A percentile compares a stretch with the other conserved stretches of the same genome.
Evolutionary conservation across 2,797 vertebrate species (phyloP).

Genomic region (Discoglossus pictus): DNA sequence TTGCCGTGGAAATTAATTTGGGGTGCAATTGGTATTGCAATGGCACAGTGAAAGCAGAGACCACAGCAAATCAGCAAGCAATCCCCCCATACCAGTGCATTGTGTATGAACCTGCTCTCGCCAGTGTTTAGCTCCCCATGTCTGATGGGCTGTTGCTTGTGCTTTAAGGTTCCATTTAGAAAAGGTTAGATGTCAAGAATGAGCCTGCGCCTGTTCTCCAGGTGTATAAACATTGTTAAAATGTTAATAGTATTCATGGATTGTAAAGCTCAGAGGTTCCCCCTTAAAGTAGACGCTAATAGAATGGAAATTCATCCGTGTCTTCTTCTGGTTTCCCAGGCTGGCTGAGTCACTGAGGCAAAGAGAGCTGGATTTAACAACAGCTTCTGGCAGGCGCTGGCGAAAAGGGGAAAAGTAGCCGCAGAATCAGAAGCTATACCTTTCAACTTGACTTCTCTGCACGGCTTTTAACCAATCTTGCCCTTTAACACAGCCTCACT

Average conservation of each 20-base stretch:
- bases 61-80: slow-evolving; percentile 1
- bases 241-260: slow-evolving; percentile 53
- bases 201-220: slow-evolving; percentile 47
- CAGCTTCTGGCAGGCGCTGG: slow-evolving; percentile 43
- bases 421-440: slow-evolving; percentile 30
- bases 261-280: slow-evolving; percentile 52
- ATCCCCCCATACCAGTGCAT: slow-evolving; percentile 19
- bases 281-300: slow-evolving; percentile 52
- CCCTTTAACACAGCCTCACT: slow-evolving; percentile 16
- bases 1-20: neutral
- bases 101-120: slow-evolving; percentile 18
- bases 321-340: slow-evolving; percentile 43
- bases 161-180: slow-evolving; percentile 52
- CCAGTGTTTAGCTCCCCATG: slow-evolving; percentile 34
- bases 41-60: slow-evolving; percentile 2
- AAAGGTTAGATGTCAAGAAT: slow-evolving; percentile 52
- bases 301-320: slow-evolving; percentile 52
- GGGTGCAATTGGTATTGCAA: neutral
- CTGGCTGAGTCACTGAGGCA: slow-evolving; percentile 48
- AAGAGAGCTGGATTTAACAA: slow-evolving; percentile 48
- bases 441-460: slow-evolving; percentile 30
- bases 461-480: slow-evolving; percentile 39
- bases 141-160: slow-evolving; percentile 45
- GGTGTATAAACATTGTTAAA: slow-evolving; percentile 53
- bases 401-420: slow-evolving; percentile 36